Base-by-base conservation (phyloP, 2,113 vertebrate genomes). In the Crocuta crocuta region DNA sequence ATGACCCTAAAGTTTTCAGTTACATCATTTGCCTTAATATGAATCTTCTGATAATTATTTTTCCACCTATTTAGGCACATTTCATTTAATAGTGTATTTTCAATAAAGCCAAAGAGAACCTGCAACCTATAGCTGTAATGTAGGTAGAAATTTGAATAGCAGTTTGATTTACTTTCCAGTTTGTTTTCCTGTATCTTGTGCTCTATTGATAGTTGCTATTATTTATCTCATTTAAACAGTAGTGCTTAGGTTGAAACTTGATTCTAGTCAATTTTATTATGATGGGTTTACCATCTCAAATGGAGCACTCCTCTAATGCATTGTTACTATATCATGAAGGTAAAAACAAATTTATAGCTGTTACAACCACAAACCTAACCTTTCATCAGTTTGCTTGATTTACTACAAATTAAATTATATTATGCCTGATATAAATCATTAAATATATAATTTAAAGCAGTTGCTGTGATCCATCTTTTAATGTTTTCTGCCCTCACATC, bases 401-500 rank as follows among this genome's bases (percentile, higher is more conserved):
- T 98, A 97, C 97, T 98, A 94, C 61, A 97, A 98, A 98, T 98
- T 98, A 98, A 98, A 91, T 98, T 98, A 98, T 97, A 97, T 96
- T 98, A 86, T 92, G 50, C 28, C 81, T 89, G 39, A 95, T 98
- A 94, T 85, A 98, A 98, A 97, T 98, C 92, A 98, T 97, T 98
- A 98, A 98, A 90, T 95, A 17, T 91, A 35, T 91, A 90, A 98
- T 98, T 98, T 97, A 98, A 98, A 94, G 68, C 97, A 94, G 92
- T 98, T 91, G 33, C 74, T 86, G 11, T 93, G 92, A 98, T 98
- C 78, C 91, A 43, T 98, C 97, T 98, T 98, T 97, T 78, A 55
- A 95, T 95, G 53, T 97, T 98, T 98, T 96, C 91, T 93, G 70
- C 81, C 39, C 33, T 95, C 76, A 66, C 39, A 50, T 95, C 89